These are phyloP conservation scores for Trachythela sp. DNA, from an alignment of 64 coral and sea anemone genomes.

Conservation along the genomic window DNA sequence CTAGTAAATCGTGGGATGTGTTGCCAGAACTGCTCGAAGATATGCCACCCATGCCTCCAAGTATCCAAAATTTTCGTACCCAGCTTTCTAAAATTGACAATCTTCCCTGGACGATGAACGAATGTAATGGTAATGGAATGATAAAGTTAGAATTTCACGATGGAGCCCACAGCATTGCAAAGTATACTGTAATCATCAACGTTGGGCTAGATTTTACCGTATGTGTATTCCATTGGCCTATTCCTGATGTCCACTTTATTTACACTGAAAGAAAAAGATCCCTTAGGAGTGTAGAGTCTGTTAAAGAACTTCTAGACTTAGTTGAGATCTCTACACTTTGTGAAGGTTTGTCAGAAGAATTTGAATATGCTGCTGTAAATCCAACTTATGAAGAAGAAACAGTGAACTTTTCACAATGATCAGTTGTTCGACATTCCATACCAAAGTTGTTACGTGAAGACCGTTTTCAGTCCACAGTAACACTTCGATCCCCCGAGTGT, in stretches of 20 bases:
- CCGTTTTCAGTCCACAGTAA: not conserved
- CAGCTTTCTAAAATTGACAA: too few species aligned
- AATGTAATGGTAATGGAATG: not conserved
- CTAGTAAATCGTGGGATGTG: not conserved
- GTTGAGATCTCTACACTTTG: not conserved
- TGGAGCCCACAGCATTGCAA: not conserved
- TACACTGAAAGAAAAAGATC: not conserved
- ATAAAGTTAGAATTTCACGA: not conserved
- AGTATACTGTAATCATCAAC: not conserved
- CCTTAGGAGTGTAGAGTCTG: not conserved
- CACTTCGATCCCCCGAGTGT: not conserved
- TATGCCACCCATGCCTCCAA: too few species aligned
- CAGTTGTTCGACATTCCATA: not conserved
- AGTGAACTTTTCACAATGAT: not conserved
- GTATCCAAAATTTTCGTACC: too few species aligned
- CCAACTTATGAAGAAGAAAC: not conserved
- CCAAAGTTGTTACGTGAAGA: not conserved
- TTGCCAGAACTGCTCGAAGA: too few species aligned
- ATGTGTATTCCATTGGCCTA: not conserved
- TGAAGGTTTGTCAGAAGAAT: not conserved
- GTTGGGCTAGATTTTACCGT: not conserved
- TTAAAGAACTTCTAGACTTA: not conserved
- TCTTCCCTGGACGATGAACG: not conserved
- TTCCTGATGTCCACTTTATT: not conserved
- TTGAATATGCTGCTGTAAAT: not conserved